Percentiles rank a stretch among this genome's conserved stretches.
phyloP scores from a whole-genome alignment of 2,113 vertebrate genomes.

The Boleophthalmus pectinirostris region DNA sequence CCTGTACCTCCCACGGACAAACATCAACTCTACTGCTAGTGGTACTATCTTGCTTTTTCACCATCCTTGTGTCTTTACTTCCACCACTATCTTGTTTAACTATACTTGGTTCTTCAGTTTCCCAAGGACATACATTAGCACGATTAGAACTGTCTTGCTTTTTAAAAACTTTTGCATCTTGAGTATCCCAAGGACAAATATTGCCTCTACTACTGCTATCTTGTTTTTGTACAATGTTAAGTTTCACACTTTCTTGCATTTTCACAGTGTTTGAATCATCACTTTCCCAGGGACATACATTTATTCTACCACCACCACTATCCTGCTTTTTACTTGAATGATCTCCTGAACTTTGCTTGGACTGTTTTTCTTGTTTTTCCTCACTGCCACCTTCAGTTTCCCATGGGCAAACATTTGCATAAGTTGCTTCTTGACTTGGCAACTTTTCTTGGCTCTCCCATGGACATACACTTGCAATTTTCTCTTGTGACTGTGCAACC shows the following conservation, averaged over 20 bases:
- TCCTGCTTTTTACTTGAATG: slow-evolving; percentile 37
- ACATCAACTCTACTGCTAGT: slow-evolving; percentile 1
- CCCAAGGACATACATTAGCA: slow-evolving; percentile 74
- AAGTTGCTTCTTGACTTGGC: slow-evolving; percentile 22
- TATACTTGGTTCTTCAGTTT: slow-evolving; percentile 57
- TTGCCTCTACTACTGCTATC: not conserved
- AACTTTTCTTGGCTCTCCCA: slow-evolving; percentile 42
- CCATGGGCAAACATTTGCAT: slow-evolving; percentile 40
- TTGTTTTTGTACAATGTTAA: slow-evolving; percentile 1
- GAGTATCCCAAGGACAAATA: slow-evolving; percentile 68
- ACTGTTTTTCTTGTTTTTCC: slow-evolving; percentile 2
- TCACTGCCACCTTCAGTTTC: slow-evolving; percentile 26
- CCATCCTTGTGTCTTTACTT: slow-evolving; percentile 7
- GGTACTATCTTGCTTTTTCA: slow-evolving; percentile 23
- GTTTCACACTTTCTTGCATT: slow-evolving; percentile 18
- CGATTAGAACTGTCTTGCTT: not conserved
- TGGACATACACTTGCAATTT: slow-evolving; percentile 47
- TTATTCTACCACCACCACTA: not conserved
- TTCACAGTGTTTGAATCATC: not conserved
- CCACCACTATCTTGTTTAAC: slow-evolving; percentile 10
- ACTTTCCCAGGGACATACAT: slow-evolving; percentile 57
- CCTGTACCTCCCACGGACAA: slow-evolving; percentile 54
- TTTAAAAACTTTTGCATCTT: slow-evolving; percentile 35
- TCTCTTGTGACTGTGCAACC: slow-evolving; percentile 15
- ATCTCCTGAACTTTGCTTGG: slow-evolving; percentile 7